A percentile compares a stretch with the other conserved stretches of the same genome.
Conservation (phyloP, 2,888 invertebrate species). For the Lochmaea capreae region DNA sequence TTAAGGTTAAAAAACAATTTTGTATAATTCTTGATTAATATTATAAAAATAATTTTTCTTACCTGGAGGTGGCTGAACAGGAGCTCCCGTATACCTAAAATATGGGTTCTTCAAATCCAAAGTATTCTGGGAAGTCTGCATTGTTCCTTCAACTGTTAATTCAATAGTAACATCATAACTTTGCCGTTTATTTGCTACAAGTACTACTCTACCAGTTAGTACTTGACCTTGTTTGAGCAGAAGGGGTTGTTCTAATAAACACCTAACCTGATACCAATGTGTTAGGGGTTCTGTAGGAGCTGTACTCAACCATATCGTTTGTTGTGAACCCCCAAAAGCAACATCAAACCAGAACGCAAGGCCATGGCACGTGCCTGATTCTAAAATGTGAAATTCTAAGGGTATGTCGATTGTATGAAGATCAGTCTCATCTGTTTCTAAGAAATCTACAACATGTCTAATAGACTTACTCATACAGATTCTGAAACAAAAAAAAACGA, state of each 20-base stretch:
- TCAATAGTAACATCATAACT: slow-evolving; percentile 99
- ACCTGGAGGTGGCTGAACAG: slow-evolving; percentile 88
- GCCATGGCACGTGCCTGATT: slow-evolving; percentile 96
- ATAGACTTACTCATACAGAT: slow-evolving; percentile 96
- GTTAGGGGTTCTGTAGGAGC: slow-evolving; percentile 97
- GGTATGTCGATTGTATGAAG: slow-evolving; percentile 96
- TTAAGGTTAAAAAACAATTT: neutral
- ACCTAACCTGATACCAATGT: slow-evolving; percentile 85
- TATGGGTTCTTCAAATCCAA: slow-evolving; percentile 98
- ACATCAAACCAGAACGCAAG: slow-evolving; percentile 99
- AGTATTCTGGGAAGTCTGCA: slow-evolving; percentile 87
- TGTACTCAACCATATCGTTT: slow-evolving; percentile 96
- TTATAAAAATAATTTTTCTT: slow-evolving; percentile 7
- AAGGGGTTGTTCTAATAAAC: slow-evolving; percentile 92
- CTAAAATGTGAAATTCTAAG: slow-evolving; percentile 89
- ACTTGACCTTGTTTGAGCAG: slow-evolving; percentile 95
- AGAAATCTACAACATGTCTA: slow-evolving; percentile 93
- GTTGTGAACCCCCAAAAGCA: slow-evolving; percentile 89
- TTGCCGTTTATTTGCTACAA: slow-evolving; percentile 95
- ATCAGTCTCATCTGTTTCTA: slow-evolving; percentile 91
- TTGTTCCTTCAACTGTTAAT: slow-evolving; percentile 89
- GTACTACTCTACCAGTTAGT: slow-evolving; percentile 85
- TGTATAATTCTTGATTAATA: neutral
- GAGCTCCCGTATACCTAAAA: slow-evolving; percentile 95
- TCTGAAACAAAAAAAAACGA: slow-evolving; percentile 85